Base-by-base conservation (phyloP, 2,888 invertebrate species). In the Halictus ligatus region DNA sequence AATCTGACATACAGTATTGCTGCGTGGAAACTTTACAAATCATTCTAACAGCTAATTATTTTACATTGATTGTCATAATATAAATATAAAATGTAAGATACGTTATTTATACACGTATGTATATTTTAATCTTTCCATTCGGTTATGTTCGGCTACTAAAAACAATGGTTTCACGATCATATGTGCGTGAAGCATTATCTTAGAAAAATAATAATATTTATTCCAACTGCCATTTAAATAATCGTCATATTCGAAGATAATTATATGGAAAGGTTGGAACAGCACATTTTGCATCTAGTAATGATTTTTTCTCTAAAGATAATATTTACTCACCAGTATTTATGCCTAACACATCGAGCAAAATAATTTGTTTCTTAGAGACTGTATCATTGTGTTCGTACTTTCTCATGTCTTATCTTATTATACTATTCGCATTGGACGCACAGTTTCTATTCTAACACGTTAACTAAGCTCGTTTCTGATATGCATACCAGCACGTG, bases 341-440 rank as follows among this genome's bases (percentile, higher is more conserved):
- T 40, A 10, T n/a, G 35, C 69, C 12, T 40, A 69, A 40, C n/a
- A 43, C 40, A 21, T 67, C 67, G 29, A 67, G 67, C 35, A 35
- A 67, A 67, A 15, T 64, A 29, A 64, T 64, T 64, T 64, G 7
- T 64, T 29, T 29, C 64, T 64, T 64, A 64, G 64, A 64, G 29
- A 64, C 64, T 15, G 25, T 60, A 43, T 75, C 40, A 12, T 60
- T 75, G n/a, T 76, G 64, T 76, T 60, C 60, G 25, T 76, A 64
- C 43, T 76, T 43, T 73, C 29, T 79, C 46, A 35, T 76, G 43
- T 43, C 75, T 75, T 40, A 15, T 75, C 54, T 21, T 71, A 35
- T 67, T 67, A 67, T 67, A 67, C 67, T 67, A 54, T 71, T 80
- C 46, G 50, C 50, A 80, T 40, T 80, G 60, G 60, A 76, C 46